Evolutionary conservation across 1,140 invertebrate species (phyloP).

Genomic region (Drosophila gunungcola): DNA sequence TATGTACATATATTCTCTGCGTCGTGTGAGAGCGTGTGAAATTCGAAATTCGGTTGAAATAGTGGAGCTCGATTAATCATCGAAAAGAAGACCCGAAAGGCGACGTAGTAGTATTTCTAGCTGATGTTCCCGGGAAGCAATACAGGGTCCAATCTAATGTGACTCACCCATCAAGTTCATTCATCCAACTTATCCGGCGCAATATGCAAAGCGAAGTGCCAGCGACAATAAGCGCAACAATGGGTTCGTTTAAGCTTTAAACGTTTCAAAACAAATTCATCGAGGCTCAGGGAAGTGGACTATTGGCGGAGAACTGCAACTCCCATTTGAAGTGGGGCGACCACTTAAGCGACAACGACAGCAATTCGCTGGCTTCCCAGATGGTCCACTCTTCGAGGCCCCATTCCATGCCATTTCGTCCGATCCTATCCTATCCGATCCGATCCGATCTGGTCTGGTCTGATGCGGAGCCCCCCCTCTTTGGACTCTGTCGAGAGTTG

Average conservation of each 20-base stretch:
- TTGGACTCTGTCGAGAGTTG: slow-evolving; percentile 12
- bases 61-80: slow-evolving; percentile 13
- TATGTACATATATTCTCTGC: not conserved
- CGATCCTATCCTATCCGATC: not conserved
- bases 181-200: slow-evolving; percentile 18
- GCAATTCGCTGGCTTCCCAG: slow-evolving; percentile 8
- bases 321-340: slow-evolving; percentile 40
- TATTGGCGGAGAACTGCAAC: slow-evolving; percentile 15
- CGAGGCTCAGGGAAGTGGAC: slow-evolving; percentile 17
- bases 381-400: slow-evolving; percentile 1
- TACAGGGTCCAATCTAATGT: not conserved
- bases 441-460: not conserved
- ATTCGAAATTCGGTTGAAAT: slow-evolving; percentile 3
- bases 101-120: not conserved
- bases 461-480: not conserved
- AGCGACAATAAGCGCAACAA: slow-evolving; percentile 25
- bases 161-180: slow-evolving; percentile 34
- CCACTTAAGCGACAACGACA: slow-evolving; percentile 43
- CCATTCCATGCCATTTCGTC: not conserved
- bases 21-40: slow-evolving; percentile 1
- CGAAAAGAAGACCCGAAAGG: not conserved
- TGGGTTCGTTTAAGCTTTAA: slow-evolving; percentile 43
- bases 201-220: slow-evolving; percentile 2
- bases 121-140: not conserved
- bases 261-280: slow-evolving; percentile 67